Percentiles rank a stretch among this genome's conserved stretches.
These are phyloP conservation scores for Cydia amplana DNA, from an alignment of 1,140 invertebrate genomes.

Conservation along the genomic window DNA sequence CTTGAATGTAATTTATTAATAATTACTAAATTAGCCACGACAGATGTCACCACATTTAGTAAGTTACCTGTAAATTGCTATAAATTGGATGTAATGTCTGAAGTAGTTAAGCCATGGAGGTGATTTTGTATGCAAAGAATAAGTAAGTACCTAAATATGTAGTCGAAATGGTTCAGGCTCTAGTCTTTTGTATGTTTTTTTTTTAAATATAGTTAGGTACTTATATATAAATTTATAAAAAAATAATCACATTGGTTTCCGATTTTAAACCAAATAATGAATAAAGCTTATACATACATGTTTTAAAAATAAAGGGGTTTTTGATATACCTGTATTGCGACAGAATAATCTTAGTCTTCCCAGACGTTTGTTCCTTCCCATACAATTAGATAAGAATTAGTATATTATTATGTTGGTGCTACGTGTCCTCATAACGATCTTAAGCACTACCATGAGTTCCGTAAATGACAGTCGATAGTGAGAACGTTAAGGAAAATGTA, in stretches of 20 bases:
- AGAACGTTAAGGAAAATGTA: too few relatives aligned
- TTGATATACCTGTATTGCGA: not conserved
- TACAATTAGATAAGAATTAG: conserved; percentile 55
- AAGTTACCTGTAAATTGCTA: conserved; percentile 11
- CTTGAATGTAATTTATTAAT: conserved; percentile 15
- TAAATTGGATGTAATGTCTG: conserved; percentile 19
- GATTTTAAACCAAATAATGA: too few relatives aligned
- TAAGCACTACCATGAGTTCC: too few relatives aligned
- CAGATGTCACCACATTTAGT: conserved; percentile 27
- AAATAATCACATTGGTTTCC: too few relatives aligned
- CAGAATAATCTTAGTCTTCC: not conserved
- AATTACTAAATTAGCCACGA: conserved; percentile 26
- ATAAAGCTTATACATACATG: too few relatives aligned
- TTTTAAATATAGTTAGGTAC: not conserved
- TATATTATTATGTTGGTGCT: conserved; percentile 53
- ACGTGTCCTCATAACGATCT: conserved; percentile 45
- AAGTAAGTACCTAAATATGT: too few relatives aligned
- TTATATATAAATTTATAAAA: too few relatives aligned
- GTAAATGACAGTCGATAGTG: too few relatives aligned
- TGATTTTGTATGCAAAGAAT: conserved; percentile 27
- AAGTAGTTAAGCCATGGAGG: conserved; percentile 9
- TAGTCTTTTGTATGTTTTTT: not conserved
- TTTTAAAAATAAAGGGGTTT: not conserved
- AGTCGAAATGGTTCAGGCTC: not conserved
- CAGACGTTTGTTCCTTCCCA: conserved; percentile 32